A percentile compares a stretch with the other conserved stretches of the same genome.
Evolutionary conservation across 2,888 invertebrate species (phyloP).

Genomic region (Clusia tigrina): DNA sequence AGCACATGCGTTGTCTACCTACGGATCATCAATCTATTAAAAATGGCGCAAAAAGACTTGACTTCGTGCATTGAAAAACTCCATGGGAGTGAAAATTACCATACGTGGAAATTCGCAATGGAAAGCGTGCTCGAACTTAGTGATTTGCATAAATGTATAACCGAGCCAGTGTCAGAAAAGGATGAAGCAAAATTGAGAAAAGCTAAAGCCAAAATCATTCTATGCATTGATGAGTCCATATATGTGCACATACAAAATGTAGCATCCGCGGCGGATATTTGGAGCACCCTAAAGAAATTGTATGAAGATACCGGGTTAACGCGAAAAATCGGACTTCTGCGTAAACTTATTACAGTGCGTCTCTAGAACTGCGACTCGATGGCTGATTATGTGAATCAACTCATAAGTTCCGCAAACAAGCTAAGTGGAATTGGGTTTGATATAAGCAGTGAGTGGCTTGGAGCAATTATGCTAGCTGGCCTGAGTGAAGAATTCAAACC

Average conservation of each 20-base stretch:
- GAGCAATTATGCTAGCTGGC: slow-evolving; percentile 33
- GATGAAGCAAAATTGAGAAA: slow-evolving; percentile 19
- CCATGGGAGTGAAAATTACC: slow-evolving; percentile 20
- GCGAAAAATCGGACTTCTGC: slow-evolving; percentile 28
- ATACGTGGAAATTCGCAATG: slow-evolving; percentile 26
- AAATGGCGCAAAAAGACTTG: not conserved
- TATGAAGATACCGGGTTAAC: slow-evolving; percentile 34
- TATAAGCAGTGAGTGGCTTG: slow-evolving; percentile 29
- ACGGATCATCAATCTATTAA: too few relatives aligned
- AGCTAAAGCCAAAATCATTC: slow-evolving; percentile 17
- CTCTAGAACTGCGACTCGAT: slow-evolving; percentile 27
- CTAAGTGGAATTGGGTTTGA: slow-evolving; percentile 28
- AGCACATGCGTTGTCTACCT: too few relatives aligned
- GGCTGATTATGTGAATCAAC: slow-evolving; percentile 27
- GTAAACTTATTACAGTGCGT: slow-evolving; percentile 25
- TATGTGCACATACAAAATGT: slow-evolving; percentile 29
- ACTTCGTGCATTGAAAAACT: slow-evolving; percentile 20
- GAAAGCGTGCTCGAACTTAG: slow-evolving; percentile 17
- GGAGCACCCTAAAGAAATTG: slow-evolving; percentile 26
- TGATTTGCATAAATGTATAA: slow-evolving; percentile 15
- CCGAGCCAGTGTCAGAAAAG: slow-evolving; percentile 18
- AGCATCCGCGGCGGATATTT: slow-evolving; percentile 26
- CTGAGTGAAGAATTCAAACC: slow-evolving; percentile 45
- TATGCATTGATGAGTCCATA: slow-evolving; percentile 23
- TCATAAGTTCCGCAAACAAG: slow-evolving; percentile 22